A percentile compares a stretch with the other conserved stretches of the same genome.
Evolutionary conservation across 2,888 invertebrate genomes (phyloP).

Genomic region (Aleiodes testaceus): DNA sequence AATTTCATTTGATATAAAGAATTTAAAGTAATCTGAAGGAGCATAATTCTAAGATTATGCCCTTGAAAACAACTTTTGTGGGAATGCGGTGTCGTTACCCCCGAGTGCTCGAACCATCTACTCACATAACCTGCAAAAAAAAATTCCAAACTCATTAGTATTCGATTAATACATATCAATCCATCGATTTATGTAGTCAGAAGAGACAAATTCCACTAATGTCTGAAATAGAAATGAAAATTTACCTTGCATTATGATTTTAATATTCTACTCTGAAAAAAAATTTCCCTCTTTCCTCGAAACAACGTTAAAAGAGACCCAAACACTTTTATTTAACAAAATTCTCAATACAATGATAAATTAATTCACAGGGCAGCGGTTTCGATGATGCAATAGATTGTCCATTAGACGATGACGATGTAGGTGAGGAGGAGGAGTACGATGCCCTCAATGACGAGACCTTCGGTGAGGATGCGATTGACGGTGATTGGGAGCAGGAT

Average conservation of each 20-base stretch:
- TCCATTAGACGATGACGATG: constrained; percentile 77
- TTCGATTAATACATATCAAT: not conserved
- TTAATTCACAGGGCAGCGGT: constrained; percentile 52
- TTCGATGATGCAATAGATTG: constrained; percentile 68
- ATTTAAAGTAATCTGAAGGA: not conserved
- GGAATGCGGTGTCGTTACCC: constrained; percentile 23
- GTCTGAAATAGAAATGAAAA: no score
- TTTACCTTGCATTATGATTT: no score
- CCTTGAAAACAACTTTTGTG: constrained; percentile 9
- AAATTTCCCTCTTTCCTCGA: not conserved
- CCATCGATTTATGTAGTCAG: no score
- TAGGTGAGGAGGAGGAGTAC: constrained; percentile 86
- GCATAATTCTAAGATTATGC: constrained; percentile 6
- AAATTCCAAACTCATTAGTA: not conserved
- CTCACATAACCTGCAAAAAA: constrained; percentile 21
- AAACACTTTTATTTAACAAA: not conserved
- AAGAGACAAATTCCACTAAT: no score
- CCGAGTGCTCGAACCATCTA: constrained; percentile 14
- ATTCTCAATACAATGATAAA: not conserved
- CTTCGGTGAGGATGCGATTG: constrained; percentile 85
- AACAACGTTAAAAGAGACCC: not conserved
- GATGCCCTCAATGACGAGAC: constrained; percentile 95
- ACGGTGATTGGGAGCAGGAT: constrained; percentile 83
- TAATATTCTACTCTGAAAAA: no score
- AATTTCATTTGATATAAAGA: not conserved